Conservation (phyloP, 2,888 invertebrate species). For the Cheilosia vernalis region DNA sequence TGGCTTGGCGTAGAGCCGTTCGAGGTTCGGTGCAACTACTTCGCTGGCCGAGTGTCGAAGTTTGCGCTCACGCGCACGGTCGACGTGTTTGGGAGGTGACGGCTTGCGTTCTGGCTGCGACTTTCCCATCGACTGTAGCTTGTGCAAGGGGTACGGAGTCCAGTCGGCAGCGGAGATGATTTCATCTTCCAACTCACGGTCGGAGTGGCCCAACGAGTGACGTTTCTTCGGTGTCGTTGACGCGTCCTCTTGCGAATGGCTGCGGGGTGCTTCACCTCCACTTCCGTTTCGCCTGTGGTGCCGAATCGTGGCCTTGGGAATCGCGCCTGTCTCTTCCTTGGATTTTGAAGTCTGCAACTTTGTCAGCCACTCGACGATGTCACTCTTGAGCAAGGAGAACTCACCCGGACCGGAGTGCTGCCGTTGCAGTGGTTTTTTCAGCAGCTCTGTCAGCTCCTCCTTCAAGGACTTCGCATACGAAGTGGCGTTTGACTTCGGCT, state of each 20-base stretch:
- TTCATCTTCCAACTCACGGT: slow-evolving; percentile 80
- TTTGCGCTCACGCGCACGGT: slow-evolving; percentile 80
- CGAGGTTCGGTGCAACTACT: slow-evolving; percentile 81
- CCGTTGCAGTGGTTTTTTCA: slow-evolving; percentile 82
- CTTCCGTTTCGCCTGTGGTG: slow-evolving; percentile 82
- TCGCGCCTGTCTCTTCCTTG: slow-evolving; percentile 75
- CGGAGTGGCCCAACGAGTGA: slow-evolving; percentile 82
- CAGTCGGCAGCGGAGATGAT: slow-evolving; percentile 79
- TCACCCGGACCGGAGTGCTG: slow-evolving; percentile 83
- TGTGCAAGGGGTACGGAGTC: slow-evolving; percentile 82
- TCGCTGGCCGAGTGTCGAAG: slow-evolving; percentile 83
- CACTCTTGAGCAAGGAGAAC: slow-evolving; percentile 82
- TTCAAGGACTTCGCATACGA: slow-evolving; percentile 81
- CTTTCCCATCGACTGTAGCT: slow-evolving; percentile 81
- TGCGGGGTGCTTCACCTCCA: slow-evolving; percentile 80
- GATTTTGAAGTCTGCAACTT: slow-evolving; percentile 80
- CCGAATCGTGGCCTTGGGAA: slow-evolving; percentile 77
- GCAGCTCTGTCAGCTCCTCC: slow-evolving; percentile 81
- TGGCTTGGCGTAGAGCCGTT: slow-evolving; percentile 81
- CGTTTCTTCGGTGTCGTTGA: slow-evolving; percentile 80
- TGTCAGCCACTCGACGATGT: slow-evolving; percentile 83
- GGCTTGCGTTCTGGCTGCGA: slow-evolving; percentile 73
- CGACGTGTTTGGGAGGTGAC: slow-evolving; percentile 61
- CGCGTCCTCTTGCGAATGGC: slow-evolving; percentile 81
- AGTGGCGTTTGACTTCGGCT: slow-evolving; percentile 78